Percentiles rank a stretch among this genome's conserved stretches.
phyloP scores from a whole-genome alignment of 2,888 invertebrate species.

The Tuberolachnus salignus region DNA sequence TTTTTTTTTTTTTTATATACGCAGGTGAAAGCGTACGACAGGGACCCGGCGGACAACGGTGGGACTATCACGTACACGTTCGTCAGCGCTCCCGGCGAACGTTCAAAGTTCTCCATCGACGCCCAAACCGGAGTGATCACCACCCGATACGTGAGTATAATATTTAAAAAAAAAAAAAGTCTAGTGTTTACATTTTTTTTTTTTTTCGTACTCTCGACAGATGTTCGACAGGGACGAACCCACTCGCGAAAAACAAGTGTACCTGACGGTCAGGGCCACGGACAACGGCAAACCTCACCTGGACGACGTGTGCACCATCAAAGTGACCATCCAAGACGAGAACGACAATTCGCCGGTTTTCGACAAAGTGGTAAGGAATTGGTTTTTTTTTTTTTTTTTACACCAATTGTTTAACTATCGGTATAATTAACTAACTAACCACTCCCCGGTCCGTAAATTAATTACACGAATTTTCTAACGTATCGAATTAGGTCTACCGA shows the following conservation, averaged over 20 bases:
- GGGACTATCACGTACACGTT: slow-evolving; percentile 83
- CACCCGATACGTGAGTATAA: slow-evolving; percentile 70
- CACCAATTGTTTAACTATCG: no score
- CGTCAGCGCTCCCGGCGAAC: slow-evolving; percentile 75
- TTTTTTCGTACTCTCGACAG: slow-evolving; percentile 65
- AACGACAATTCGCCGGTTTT: slow-evolving; percentile 89
- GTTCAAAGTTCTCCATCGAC: slow-evolving; percentile 80
- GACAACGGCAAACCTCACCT: slow-evolving; percentile 90
- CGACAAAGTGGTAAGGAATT: slow-evolving; percentile 75
- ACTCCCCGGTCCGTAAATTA: neutral
- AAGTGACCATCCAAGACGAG: slow-evolving; percentile 86
- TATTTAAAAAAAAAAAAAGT: neutral
- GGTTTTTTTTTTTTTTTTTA: no score
- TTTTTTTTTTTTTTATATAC: slow-evolving; percentile 57
- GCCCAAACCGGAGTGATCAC: slow-evolving; percentile 76
- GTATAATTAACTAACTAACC: no score
- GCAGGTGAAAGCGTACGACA: slow-evolving; percentile 75
- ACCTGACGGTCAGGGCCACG: slow-evolving; percentile 87
- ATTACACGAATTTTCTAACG: neutral
- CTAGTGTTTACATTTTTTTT: no score
- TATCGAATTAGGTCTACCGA: slow-evolving; percentile 57
- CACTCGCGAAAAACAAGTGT: slow-evolving; percentile 75
- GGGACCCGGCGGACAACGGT: slow-evolving; percentile 76
- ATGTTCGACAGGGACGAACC: slow-evolving; percentile 91
- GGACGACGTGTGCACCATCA: slow-evolving; percentile 92